Base-by-base conservation (phyloP, 2,113 vertebrate species). In the Nannobrachium achirus region DNA sequence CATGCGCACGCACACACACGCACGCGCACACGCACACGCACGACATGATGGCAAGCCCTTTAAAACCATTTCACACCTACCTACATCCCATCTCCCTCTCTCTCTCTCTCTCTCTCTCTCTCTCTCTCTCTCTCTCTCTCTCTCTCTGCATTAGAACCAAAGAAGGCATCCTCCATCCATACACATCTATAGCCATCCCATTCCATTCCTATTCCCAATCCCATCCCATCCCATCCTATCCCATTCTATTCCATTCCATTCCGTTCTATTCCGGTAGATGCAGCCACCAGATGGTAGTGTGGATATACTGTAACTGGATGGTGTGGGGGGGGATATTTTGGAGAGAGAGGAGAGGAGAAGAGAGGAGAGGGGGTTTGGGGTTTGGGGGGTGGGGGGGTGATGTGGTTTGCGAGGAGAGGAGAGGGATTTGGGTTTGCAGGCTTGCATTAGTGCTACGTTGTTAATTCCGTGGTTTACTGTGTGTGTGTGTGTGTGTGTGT, bases 201-300 rank as follows among this genome's bases (percentile, higher is more conserved):
- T n/a, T n/a, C n/a, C n/a, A n/a, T n/a, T n/a, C n/a, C n/a, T n/a
- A n/a, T n/a, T n/a, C n/a, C n/a, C n/a, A n/a, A n/a, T n/a, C n/a
- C n/a, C n/a, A n/a, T n/a, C n/a, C n/a, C n/a, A n/a, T n/a, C n/a
- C n/a, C n/a, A n/a, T n/a, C n/a, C n/a, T n/a, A n/a, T n/a, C n/a
- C n/a, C n/a, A n/a, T n/a, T n/a, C n/a, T n/a, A n/a, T n/a, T n/a
- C n/a, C n/a, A n/a, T n/a, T n/a, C n/a, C n/a, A n/a, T n/a, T n/a
- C 25, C 25, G 6, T 33, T 33, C 69, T 19, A 61, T n/a, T 33
- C 55, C 38, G 3, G 39, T 42, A 18, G 3, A 59, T 38, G 49
- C 80, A 81, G 63, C 88, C 88, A 89, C 86, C 85, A 90, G 88
- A 85, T 90, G 88, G 88, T 81, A 82, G 88, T 90, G 80, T 85